These are phyloP conservation scores for Aphelinus certus DNA, from an alignment of 1,140 invertebrate species.

Conservation along the genomic window DNA sequence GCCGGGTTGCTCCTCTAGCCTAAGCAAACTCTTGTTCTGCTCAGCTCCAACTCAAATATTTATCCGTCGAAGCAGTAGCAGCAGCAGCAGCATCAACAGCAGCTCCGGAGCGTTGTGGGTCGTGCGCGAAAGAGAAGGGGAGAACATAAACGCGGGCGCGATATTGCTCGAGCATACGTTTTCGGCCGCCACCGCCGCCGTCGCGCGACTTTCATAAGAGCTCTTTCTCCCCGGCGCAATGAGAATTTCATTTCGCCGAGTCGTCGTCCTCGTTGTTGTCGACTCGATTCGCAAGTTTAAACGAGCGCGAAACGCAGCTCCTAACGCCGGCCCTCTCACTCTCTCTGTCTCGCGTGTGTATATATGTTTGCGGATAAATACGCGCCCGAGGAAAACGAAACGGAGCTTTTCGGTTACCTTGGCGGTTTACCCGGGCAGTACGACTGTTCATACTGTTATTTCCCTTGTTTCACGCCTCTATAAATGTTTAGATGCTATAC, in stretches of 20 bases:
- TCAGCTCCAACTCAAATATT: conserved; percentile 22
- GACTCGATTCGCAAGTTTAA: too few relatives aligned
- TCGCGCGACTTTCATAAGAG: conserved; percentile 2
- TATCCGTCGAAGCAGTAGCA: background rate
- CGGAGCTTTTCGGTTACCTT: too few relatives aligned
- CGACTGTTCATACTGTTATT: too few relatives aligned
- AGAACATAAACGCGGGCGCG: background rate
- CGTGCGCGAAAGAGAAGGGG: too few relatives aligned
- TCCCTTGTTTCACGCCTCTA: too few relatives aligned
- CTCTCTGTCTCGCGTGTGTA: background rate
- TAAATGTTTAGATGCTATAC: too few relatives aligned
- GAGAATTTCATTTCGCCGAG: conserved; percentile 34
- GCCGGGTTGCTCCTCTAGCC: background rate
- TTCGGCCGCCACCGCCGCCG: background rate
- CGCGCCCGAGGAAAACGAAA: too few relatives aligned
- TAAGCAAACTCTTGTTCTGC: conserved; percentile 26
- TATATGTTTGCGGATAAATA: background rate
- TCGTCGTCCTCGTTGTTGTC: background rate
- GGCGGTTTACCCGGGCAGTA: too few relatives aligned
- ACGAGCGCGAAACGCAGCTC: too few relatives aligned
- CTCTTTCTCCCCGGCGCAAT: conserved; percentile 9
- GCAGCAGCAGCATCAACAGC: background rate
- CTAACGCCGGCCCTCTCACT: background rate
- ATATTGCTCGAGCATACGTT: conserved; percentile 20
- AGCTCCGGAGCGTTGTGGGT: too few relatives aligned